These are phyloP conservation scores for Panagrolaimus sp. DNA, from an alignment of 1,140 invertebrate species.

Conservation along the genomic window DNA sequence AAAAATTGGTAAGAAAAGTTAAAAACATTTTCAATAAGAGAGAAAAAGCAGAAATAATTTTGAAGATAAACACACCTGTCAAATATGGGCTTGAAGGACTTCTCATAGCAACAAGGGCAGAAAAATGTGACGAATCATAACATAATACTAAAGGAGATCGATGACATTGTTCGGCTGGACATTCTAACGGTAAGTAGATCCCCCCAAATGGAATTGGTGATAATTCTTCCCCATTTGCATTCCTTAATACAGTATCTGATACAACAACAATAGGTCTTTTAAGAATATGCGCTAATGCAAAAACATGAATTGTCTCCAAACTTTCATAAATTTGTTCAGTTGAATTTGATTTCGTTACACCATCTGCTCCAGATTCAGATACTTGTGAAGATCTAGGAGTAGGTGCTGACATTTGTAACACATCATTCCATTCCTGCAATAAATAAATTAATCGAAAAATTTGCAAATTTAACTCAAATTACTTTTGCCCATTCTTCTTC, in stretches of 20 bases:
- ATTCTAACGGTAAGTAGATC: constrained; percentile 78
- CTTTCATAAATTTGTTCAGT: constrained; percentile 69
- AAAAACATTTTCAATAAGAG: too few relatives aligned
- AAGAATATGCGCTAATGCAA: constrained; percentile 78
- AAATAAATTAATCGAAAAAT: too few relatives aligned
- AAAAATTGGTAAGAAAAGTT: too few relatives aligned
- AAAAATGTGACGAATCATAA: constrained; percentile 84
- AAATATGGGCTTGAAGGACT: constrained; percentile 45
- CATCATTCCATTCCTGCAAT: constrained; percentile 70
- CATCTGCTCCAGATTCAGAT: constrained; percentile 21
- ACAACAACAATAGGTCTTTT: constrained; percentile 78
- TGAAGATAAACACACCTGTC: neutral
- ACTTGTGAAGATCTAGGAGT: constrained; percentile 62
- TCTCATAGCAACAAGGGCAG: constrained; percentile 75
- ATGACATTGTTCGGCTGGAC: constrained; percentile 68
- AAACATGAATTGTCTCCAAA: constrained; percentile 78
- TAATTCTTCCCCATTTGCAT: constrained; percentile 76
- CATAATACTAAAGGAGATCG: constrained; percentile 73
- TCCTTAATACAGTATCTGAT: constrained; percentile 76
- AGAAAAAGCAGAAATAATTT: too few relatives aligned
- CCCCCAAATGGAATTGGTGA: constrained; percentile 85
- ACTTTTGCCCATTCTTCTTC: constrained; percentile 73
- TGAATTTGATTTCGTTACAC: neutral
- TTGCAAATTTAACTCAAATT: too few relatives aligned
- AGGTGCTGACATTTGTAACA: constrained; percentile 71